phyloP scores from a whole-genome alignment of 1,140 invertebrate species.

The Drosophila murphyi region DNA sequence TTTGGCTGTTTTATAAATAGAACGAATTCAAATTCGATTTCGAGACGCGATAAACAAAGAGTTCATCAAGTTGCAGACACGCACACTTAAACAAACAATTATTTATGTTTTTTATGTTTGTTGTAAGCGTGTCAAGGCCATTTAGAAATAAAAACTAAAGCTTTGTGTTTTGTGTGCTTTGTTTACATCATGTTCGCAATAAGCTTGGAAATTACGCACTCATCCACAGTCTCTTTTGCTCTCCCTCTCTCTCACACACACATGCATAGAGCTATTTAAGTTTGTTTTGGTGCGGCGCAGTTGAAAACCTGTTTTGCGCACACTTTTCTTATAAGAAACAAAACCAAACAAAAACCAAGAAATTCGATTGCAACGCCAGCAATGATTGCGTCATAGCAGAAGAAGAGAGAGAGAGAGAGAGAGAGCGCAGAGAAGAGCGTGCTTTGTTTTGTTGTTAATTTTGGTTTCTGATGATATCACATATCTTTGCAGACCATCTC shows the following conservation, averaged over 20 bases:
- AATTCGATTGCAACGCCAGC: constrained; percentile 54
- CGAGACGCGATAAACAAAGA: constrained; percentile 33
- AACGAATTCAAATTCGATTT: constrained; percentile 49
- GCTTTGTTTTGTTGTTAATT: constrained; percentile 18
- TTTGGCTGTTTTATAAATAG: constrained; percentile 44
- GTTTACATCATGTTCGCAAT: constrained; percentile 35
- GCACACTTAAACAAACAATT: background rate
- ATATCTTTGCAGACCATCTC: background rate
- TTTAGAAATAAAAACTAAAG: constrained; percentile 23
- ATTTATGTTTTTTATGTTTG: constrained; percentile 41
- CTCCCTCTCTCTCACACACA: constrained; percentile 11
- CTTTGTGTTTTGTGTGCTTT: constrained; percentile 28
- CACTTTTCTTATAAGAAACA: constrained; percentile 73
- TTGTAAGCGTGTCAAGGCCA: constrained; percentile 78
- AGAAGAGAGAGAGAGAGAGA: background rate
- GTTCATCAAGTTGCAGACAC: constrained; percentile 32
- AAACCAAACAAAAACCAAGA: constrained; percentile 75
- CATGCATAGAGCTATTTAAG: constrained; percentile 8
- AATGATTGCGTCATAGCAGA: constrained; percentile 63
- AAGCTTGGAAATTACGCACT: constrained; percentile 40
- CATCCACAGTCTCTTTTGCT: constrained; percentile 15
- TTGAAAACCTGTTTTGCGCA: constrained; percentile 60
- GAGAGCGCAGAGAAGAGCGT: background rate
- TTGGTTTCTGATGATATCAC: constrained; percentile 33
- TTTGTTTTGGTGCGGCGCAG: constrained; percentile 77